Conservation (phyloP, 2,113 vertebrate genomes). For the Odocoileus virginianus region DNA sequence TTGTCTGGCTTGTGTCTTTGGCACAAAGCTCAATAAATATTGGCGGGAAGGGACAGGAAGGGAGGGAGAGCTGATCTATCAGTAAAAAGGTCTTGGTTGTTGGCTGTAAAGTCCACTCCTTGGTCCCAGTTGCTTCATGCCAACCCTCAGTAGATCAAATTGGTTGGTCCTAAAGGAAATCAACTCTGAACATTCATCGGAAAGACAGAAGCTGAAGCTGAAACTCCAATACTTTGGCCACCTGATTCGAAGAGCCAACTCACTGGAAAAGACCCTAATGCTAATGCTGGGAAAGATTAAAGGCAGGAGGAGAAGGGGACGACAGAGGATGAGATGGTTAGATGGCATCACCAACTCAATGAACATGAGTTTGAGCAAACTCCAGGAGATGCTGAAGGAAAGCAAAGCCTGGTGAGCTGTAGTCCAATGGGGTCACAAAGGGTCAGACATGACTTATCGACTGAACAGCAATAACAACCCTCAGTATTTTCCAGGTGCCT, state of each 20-base stretch:
- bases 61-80: background rate
- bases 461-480: background rate
- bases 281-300: background rate
- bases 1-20: background rate
- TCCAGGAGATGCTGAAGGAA: background rate
- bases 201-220: background rate
- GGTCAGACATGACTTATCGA: background rate
- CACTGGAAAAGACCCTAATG: background rate
- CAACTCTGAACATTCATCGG: background rate
- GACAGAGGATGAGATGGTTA: background rate
- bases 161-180: background rate
- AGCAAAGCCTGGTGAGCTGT: background rate
- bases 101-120: background rate
- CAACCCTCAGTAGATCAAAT: background rate
- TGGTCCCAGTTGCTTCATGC: background rate
- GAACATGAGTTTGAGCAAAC: background rate
- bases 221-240: background rate
- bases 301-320: background rate
- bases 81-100: background rate
- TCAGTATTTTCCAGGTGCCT: background rate
- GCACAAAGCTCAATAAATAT: background rate
- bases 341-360: background rate
- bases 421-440: background rate
- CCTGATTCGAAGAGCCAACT: background rate
- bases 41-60: background rate